Percentiles rank a stretch among this genome's conserved stretches.
Evolutionary conservation across 2,888 invertebrate genomes (phyloP).

Genomic region (Cerastis leucographa): DNA sequence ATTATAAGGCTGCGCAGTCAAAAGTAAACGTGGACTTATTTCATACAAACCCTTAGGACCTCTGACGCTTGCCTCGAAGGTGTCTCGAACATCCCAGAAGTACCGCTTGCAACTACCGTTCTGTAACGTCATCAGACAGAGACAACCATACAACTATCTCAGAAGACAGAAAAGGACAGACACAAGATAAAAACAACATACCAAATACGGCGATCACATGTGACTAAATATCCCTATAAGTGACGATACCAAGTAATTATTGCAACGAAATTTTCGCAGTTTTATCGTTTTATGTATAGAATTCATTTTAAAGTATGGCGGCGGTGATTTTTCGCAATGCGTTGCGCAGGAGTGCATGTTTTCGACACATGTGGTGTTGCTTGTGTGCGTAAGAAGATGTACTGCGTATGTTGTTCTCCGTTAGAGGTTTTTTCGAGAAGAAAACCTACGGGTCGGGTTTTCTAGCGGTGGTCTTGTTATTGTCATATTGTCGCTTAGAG

Average conservation of each 20-base stretch:
- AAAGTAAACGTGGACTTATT: constrained; percentile 27
- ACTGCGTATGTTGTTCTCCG: constrained; percentile 61
- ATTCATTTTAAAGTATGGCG: constrained; percentile 66
- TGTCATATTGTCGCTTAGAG: constrained; percentile 21
- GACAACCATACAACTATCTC: constrained; percentile 66
- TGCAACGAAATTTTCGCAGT: constrained; percentile 75
- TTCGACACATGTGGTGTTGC: constrained; percentile 79
- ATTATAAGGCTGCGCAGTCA: constrained; percentile 20
- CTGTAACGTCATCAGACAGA: constrained; percentile 83
- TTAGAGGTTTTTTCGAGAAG: constrained; percentile 66
- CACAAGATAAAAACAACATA: constrained; percentile 84
- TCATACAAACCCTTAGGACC: constrained; percentile 46
- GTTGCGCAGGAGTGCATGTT: constrained; percentile 75
- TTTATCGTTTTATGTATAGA: constrained; percentile 75
- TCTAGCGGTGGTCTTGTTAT: constrained; percentile 51
- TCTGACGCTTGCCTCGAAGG: constrained; percentile 61
- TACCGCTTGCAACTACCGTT: constrained; percentile 80
- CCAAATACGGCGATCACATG: constrained; percentile 89
- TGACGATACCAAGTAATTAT: constrained; percentile 74
- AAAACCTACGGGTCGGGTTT: constrained; percentile 62
- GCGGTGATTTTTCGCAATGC: constrained; percentile 48
- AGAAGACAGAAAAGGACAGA: constrained; percentile 70
- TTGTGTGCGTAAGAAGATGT: constrained; percentile 69
- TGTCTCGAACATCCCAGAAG: constrained; percentile 70
- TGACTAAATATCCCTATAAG: constrained; percentile 86